Evolutionary conservation across 2,113 vertebrate genomes (phyloP).

Genomic region (Eublepharis macularius): DNA sequence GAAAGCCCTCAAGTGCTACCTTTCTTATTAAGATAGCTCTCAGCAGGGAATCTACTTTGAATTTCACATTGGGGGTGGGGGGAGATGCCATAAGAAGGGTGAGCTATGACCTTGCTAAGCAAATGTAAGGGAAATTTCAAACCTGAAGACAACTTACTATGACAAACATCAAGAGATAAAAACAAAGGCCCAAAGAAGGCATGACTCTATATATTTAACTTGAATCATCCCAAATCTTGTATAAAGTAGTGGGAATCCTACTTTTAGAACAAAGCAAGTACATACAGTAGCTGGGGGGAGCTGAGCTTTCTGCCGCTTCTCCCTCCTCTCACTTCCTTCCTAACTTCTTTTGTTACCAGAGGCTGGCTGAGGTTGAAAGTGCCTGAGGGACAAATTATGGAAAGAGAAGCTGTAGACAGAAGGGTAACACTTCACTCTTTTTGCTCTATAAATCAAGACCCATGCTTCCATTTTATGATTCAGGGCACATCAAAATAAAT

Average conservation of each 20-base stretch:
- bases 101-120: constrained; percentile 46
- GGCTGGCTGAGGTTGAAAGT: too few species aligned
- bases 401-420: too few species aligned
- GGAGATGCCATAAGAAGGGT: constrained; percentile 37
- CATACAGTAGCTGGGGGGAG: neutral
- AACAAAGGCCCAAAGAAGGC: constrained; percentile 36
- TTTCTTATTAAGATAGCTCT: constrained; percentile 52
- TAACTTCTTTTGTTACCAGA: too few species aligned
- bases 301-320: neutral
- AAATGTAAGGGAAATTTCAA: constrained; percentile 28
- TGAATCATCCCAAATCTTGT: neutral
- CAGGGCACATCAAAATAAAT: too few species aligned
- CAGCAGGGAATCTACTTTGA: constrained; percentile 38
- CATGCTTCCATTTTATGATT: too few species aligned
- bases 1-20: constrained; percentile 17
- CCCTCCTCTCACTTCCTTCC: neutral
- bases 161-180: constrained; percentile 17
- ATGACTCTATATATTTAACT: neutral
- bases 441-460: too few species aligned
- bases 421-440: too few species aligned
- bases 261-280: neutral
- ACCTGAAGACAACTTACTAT: constrained; percentile 33
- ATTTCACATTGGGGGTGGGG: constrained; percentile 29
- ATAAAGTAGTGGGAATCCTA: neutral
- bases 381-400: too few species aligned